phyloP scores from a whole-genome alignment of 2,888 invertebrate species.

The Fragum sueziense region DNA sequence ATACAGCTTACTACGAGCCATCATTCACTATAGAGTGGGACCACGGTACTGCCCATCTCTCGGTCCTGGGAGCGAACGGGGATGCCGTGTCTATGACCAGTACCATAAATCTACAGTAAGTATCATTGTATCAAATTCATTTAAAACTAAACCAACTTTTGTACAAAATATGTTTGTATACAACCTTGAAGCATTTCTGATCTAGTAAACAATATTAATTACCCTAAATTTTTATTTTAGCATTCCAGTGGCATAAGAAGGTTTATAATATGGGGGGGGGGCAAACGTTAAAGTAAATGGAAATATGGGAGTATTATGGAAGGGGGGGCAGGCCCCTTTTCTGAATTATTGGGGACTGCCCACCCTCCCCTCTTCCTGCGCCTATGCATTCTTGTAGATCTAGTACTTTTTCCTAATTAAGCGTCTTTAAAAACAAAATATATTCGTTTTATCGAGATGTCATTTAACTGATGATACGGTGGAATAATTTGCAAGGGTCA shows the following conservation, averaged over 20 bases:
- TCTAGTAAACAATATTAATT: too few species aligned
- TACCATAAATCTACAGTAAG: slow-evolving; percentile 93
- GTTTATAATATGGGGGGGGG: too few species aligned
- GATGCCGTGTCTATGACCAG: slow-evolving; percentile 96
- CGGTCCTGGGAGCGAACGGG: slow-evolving; percentile 91
- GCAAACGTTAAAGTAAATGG: too few species aligned
- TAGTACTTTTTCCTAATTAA: background rate
- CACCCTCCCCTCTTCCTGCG: too few species aligned
- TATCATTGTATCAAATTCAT: background rate
- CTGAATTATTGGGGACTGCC: too few species aligned
- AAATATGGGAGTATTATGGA: too few species aligned
- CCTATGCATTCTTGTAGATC: background rate
- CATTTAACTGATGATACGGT: background rate
- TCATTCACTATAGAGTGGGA: slow-evolving; percentile 79
- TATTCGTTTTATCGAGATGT: background rate
- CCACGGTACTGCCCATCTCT: slow-evolving; percentile 95
- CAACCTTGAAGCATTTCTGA: too few species aligned
- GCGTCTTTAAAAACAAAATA: background rate
- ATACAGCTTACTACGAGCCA: slow-evolving; percentile 79
- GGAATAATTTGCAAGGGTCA: background rate
- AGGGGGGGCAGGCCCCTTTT: too few species aligned
- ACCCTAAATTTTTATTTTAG: too few species aligned
- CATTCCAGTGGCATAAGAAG: too few species aligned
- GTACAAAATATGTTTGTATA: too few species aligned
- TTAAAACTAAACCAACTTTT: too few species aligned